phyloP scores from a whole-genome alignment of 1,140 invertebrate species.

The Agrypnia vestita region DNA sequence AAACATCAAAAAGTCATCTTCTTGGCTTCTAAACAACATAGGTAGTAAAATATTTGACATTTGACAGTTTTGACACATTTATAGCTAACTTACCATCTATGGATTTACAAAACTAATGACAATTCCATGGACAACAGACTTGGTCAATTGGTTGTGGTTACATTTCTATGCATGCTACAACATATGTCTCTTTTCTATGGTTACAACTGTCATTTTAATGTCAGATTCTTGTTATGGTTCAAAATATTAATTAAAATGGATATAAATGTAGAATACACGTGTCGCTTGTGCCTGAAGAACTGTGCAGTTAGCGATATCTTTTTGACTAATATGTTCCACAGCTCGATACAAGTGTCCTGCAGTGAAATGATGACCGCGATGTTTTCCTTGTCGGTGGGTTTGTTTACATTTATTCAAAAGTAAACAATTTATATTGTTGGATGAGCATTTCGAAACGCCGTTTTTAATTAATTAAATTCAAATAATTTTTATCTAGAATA shows the following conservation, averaged over 20 bases:
- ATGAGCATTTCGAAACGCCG: no score
- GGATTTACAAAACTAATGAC: background rate
- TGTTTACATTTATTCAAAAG: background rate
- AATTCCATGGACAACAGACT: background rate
- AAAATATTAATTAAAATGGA: no score
- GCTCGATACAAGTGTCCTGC: background rate
- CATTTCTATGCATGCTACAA: no score
- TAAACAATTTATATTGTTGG: no score
- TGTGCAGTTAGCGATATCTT: constrained; percentile 33
- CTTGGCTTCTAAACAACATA: background rate
- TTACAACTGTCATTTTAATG: background rate
- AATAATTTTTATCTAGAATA: no score
- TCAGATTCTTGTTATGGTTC: background rate
- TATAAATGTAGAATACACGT: background rate
- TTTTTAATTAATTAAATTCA: no score
- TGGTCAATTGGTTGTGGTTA: background rate
- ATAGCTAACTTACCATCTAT: background rate
- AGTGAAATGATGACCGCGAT: constrained; percentile 23
- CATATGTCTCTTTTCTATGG: no score
- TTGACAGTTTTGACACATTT: background rate
- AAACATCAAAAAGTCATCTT: background rate
- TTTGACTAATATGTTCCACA: background rate
- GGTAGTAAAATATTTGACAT: background rate
- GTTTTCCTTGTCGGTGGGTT: constrained; percentile 33
- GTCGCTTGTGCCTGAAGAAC: constrained; percentile 35